These are phyloP conservation scores for Ophioninae sp. DNA, from an alignment of 2,888 invertebrate genomes.

Conservation along the genomic window DNA sequence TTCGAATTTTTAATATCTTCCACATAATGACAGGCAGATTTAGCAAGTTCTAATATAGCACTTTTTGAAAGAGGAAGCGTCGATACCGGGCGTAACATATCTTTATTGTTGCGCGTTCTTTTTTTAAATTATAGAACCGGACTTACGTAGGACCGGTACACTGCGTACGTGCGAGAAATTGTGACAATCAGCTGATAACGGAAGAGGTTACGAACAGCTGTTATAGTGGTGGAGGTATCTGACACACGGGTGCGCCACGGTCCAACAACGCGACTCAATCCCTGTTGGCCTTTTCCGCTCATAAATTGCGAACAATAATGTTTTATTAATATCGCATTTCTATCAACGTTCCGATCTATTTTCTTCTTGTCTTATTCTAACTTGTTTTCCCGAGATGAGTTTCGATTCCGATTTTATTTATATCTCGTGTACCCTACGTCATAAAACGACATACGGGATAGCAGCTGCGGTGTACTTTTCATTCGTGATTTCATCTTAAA, in stretches of 20 bases:
- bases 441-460: conserved; percentile 14
- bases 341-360: conserved; percentile 7
- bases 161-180: background rate
- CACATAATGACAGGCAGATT: conserved; percentile 56
- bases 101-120: background rate
- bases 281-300: conserved; percentile 9
- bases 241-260: conserved; percentile 21
- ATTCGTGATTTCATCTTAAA: conserved; percentile 21
- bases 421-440: background rate
- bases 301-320: conserved; percentile 23
- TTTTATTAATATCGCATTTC: background rate
- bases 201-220: conserved; percentile 42
- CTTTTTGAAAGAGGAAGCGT: conserved; percentile 53
- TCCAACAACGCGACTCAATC: conserved; percentile 33
- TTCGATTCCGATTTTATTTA: conserved; percentile 43
- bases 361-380: conserved; percentile 1
- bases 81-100: conserved; percentile 61
- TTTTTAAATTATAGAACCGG: background rate
- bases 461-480: background rate
- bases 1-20: conserved; percentile 53
- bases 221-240: background rate
- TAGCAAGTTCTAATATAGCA: conserved; percentile 47
- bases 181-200: conserved; percentile 23
- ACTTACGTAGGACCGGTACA: background rate
- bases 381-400: conserved; percentile 49